Percentiles rank a stretch among this genome's conserved stretches.
phyloP scores from a whole-genome alignment of 2,113 vertebrate species.

The Alligator mississippiensis region DNA sequence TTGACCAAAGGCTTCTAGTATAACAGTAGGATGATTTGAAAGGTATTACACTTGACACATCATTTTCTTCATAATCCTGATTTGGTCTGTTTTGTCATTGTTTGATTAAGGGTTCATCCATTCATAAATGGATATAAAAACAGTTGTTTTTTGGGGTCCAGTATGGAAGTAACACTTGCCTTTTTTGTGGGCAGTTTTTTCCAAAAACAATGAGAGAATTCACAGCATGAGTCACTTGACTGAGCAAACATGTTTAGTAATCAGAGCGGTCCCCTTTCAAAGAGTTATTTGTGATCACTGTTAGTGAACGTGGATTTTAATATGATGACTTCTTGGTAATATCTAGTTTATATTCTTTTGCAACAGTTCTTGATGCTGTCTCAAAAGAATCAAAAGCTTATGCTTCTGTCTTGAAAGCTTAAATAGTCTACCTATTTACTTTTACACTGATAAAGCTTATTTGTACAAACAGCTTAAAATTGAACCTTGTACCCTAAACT shows the following conservation, averaged over 20 bases:
- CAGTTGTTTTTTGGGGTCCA: too few species aligned
- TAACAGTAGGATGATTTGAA: not conserved
- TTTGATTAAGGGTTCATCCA: not conserved
- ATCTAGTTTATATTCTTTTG: not conserved
- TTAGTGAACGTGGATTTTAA: not conserved
- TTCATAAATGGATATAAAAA: too few species aligned
- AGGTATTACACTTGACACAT: not conserved
- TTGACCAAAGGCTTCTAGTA: not conserved
- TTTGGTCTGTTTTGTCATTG: not conserved
- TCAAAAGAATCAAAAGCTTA: not conserved
- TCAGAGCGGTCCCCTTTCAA: not conserved
- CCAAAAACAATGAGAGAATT: not conserved
- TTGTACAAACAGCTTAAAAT: not conserved
- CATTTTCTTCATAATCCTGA: not conserved
- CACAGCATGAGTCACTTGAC: not conserved
- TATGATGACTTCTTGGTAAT: not conserved
- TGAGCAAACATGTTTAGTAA: not conserved
- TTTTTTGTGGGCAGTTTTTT: not conserved
- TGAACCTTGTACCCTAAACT: not conserved
- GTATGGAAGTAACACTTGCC: too few species aligned
- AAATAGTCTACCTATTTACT: fast-evolving
- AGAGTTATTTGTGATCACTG: not conserved
- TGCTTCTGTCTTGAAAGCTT: not conserved
- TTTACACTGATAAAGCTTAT: not conserved
- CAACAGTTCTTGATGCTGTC: not conserved